Percentiles rank a stretch among this genome's conserved stretches.
phyloP scores from a whole-genome alignment of 2,113 vertebrate genomes.

The Ceratotherium simum region DNA sequence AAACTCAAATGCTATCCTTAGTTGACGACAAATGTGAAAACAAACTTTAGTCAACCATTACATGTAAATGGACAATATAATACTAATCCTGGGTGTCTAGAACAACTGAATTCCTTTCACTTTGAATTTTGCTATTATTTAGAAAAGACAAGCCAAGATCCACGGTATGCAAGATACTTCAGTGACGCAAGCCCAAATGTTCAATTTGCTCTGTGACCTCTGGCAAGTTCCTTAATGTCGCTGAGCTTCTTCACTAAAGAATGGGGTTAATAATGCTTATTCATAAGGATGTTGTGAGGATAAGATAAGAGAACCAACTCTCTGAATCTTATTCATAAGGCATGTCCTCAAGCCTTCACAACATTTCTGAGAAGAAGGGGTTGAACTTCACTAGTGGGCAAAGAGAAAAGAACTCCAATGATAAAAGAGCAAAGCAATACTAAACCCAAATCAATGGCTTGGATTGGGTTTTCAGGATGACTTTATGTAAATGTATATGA shows the following conservation, averaged over 20 bases:
- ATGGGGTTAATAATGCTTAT: background rate
- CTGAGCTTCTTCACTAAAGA: background rate
- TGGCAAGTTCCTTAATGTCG: background rate
- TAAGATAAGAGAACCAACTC: background rate
- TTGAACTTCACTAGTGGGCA: background rate
- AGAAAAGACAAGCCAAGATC: background rate
- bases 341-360: background rate
- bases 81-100: background rate
- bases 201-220: background rate
- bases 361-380: background rate
- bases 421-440: background rate
- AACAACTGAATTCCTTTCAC: background rate
- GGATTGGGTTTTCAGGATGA: background rate
- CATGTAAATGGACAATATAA: background rate
- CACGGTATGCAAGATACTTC: background rate
- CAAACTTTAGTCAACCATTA: background rate
- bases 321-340: background rate
- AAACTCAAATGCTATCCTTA: background rate
- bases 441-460: background rate
- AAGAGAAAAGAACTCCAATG: background rate
- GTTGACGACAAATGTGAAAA: background rate
- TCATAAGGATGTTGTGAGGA: background rate
- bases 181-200: background rate
- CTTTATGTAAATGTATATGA: background rate
- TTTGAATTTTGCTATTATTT: background rate